Base-by-base conservation (phyloP, 2,113 vertebrate genomes). In the Cromileptes altivelis region DNA sequence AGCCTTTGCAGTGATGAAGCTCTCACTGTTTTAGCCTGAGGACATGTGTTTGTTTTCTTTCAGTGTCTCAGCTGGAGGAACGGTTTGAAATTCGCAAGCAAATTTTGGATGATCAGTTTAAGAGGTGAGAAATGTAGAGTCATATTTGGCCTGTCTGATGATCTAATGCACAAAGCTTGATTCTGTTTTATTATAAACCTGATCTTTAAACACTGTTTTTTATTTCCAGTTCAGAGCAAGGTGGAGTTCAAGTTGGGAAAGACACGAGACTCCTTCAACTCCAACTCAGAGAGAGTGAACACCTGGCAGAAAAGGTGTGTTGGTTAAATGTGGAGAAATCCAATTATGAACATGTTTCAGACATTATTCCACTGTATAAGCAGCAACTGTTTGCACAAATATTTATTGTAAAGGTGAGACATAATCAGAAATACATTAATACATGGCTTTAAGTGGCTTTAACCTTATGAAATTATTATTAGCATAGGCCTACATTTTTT, bases 41-140 rank as follows among this genome's bases (percentile, higher is more conserved):
- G 2, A 18, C 6, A 3, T 64, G 40, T 53, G 27, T n/a, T 40
- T 82, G 23, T 53, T 67, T 70, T 49, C 3, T 87, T 75, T 18
- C 61, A 96, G 95, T 95, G 87, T 89, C 90, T 85, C 80, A 85
- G 21, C 69, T 94, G 75, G 92, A 92, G 58, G 94, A 96, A 50
- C 90, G 90, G 25, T 86, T 94, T 69, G 91, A 91, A 53, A 65
- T 93, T 33, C 93, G 92, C 49, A 65, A 81, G 73, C 70, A 87
- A 21, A 78, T 94, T 53, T 81, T 92, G 86, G 89, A 94, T 21
- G 90, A 91, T 60, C 81, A 88, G 27, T 19, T 6, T 11, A 82
- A 82, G 37, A 87, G 92, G 94, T 94, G 25, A 75, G 79, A 80
- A 72, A 77, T 18, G 12, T 21, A 55, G 15, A 4, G 69, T 37